Evolutionary conservation across 2,888 invertebrate species (phyloP).

Genomic region (Odontomyia ornata): DNA sequence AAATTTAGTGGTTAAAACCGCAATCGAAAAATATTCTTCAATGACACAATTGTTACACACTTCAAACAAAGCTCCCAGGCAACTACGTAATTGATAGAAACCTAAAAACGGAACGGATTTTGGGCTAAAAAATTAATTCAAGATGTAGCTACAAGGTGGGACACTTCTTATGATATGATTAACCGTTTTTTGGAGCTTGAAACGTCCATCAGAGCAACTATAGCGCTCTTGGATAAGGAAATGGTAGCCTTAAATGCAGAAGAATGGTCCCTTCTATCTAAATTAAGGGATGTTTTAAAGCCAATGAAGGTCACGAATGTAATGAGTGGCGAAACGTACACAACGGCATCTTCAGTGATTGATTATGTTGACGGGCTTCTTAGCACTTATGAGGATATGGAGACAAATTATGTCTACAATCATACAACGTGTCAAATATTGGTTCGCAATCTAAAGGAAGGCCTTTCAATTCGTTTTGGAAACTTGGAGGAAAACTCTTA

Average conservation of each 20-base stretch:
- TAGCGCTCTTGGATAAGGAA: background rate
- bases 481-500: background rate
- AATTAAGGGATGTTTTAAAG: background rate
- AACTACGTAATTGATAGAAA: background rate
- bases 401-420: background rate
- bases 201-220: background rate
- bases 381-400: background rate
- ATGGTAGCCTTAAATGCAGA: background rate
- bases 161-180: background rate
- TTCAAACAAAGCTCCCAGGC: background rate
- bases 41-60: background rate
- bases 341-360: background rate
- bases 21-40: constrained; percentile 44
- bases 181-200: background rate
- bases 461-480: background rate
- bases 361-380: background rate
- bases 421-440: background rate
- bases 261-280: background rate
- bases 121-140: background rate
- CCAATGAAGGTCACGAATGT: constrained; percentile 2
- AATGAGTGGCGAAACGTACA: background rate
- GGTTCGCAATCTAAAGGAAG: background rate
- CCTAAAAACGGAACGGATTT: background rate
- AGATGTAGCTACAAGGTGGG: background rate
- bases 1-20: constrained; percentile 50